Conservation (phyloP, 2,888 invertebrate species). For the Ceriagrion tenellum region DNA sequence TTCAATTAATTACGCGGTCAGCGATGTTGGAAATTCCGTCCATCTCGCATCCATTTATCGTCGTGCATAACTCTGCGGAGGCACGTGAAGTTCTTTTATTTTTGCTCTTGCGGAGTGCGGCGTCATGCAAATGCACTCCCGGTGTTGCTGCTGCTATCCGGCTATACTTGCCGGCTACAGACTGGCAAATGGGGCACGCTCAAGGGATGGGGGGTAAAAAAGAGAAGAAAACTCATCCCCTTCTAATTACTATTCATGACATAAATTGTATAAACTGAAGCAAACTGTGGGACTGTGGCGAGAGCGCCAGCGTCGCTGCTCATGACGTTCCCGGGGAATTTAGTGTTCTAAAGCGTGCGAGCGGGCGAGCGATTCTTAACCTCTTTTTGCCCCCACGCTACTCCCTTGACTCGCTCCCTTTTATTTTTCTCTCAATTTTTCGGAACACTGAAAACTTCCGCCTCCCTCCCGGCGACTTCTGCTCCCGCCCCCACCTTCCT, state of each 20-base stretch:
- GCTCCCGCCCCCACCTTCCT: neutral
- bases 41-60: neutral
- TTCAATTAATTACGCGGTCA: neutral
- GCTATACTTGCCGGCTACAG: neutral
- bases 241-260: slow-evolving; percentile 14
- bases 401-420: neutral
- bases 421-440: neutral
- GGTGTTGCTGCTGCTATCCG: neutral
- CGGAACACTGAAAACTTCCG: neutral
- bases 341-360: neutral
- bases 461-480: neutral
- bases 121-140: slow-evolving; percentile 13
- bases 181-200: neutral
- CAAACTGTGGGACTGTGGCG: neutral
- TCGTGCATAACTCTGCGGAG: neutral
- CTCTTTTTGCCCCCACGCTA: neutral
- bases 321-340: slow-evolving; percentile 4
- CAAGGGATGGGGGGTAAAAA: neutral
- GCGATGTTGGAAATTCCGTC: neutral
- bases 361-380: neutral
- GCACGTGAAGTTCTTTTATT: neutral
- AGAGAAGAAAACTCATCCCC: neutral
- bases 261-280: slow-evolving; percentile 14
- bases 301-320: neutral
- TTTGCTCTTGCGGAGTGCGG: neutral